These are phyloP conservation scores for Tetrao urogallus DNA, from an alignment of 2,113 vertebrate genomes.

Conservation along the genomic window DNA sequence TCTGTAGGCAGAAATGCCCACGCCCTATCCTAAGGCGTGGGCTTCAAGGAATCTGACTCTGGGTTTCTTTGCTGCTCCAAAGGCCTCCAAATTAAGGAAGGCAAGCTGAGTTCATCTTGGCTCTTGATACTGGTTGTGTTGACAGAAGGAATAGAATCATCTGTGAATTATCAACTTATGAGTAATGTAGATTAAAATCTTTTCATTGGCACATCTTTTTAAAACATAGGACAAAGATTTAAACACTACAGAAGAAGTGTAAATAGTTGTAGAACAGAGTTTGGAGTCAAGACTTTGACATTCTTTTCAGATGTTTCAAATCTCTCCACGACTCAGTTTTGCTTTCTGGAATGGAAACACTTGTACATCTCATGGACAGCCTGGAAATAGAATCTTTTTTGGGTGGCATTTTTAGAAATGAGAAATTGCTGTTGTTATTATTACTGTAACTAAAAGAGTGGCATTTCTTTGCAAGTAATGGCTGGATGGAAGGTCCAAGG, in stretches of 20 bases:
- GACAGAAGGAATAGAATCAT: neutral
- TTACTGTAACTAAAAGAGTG: neutral
- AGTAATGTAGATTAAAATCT: neutral
- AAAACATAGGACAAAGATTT: neutral
- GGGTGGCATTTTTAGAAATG: constrained; percentile 3
- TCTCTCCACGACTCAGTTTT: neutral
- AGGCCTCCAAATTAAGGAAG: constrained; percentile 19
- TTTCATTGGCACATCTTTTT: neutral
- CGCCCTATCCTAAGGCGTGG: constrained; percentile 28
- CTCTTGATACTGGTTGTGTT: neutral
- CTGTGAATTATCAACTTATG: neutral
- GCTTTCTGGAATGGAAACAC: neutral
- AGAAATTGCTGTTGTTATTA: neutral
- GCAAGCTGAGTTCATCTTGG: neutral
- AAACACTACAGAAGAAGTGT: neutral
- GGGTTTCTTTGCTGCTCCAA: neutral
- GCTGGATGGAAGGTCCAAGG: neutral
- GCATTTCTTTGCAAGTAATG: constrained; percentile 32
- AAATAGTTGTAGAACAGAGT: neutral
- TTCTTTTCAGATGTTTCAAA: neutral
- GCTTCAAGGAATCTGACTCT: neutral
- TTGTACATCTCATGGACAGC: neutral
- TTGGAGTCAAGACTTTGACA: neutral
- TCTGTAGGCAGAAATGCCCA: neutral
- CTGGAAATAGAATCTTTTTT: neutral